Conservation (phyloP, 2,113 vertebrate species). For the Caranx melampygus region DNA sequence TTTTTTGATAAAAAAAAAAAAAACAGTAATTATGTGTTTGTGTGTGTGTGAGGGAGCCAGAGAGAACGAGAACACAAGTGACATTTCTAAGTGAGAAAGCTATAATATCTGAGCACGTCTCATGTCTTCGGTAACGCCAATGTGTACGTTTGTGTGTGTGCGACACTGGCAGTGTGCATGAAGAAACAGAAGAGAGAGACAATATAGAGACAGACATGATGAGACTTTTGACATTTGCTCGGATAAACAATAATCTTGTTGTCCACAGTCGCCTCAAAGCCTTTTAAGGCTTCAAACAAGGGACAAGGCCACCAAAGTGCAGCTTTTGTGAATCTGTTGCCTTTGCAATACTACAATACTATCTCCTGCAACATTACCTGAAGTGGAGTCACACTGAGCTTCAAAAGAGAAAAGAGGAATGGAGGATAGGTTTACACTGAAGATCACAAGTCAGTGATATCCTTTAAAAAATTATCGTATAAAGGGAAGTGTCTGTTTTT, state of each 20-base stretch:
- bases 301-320: not conserved
- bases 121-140: constrained; percentile 29
- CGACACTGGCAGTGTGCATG: constrained; percentile 4
- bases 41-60: constrained; percentile 45
- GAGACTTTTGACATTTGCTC: constrained; percentile 50
- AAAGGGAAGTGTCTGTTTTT: too few species aligned
- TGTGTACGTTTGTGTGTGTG: constrained; percentile 14
- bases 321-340: not conserved
- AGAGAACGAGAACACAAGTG: constrained; percentile 30
- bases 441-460: too few species aligned
- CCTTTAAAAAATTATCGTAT: too few species aligned
- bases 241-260: constrained; percentile 64
- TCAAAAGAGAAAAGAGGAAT: too few species aligned
- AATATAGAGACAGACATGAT: constrained; percentile 11
- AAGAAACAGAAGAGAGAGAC: constrained; percentile 20
- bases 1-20: constrained; percentile 40
- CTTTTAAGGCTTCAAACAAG: constrained; percentile 20
- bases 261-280: constrained; percentile 22
- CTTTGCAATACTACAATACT: not conserved
- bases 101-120: constrained; percentile 38
- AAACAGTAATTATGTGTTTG: constrained; percentile 61
- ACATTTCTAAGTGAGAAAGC: constrained; percentile 36
- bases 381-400: too few species aligned
- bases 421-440: too few species aligned
- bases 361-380: too few species aligned